Evolutionary conservation across 2,797 vertebrate species (phyloP), one percentile per base, ranked within the genome.

Genomic region (Menidia menidia): DNA sequence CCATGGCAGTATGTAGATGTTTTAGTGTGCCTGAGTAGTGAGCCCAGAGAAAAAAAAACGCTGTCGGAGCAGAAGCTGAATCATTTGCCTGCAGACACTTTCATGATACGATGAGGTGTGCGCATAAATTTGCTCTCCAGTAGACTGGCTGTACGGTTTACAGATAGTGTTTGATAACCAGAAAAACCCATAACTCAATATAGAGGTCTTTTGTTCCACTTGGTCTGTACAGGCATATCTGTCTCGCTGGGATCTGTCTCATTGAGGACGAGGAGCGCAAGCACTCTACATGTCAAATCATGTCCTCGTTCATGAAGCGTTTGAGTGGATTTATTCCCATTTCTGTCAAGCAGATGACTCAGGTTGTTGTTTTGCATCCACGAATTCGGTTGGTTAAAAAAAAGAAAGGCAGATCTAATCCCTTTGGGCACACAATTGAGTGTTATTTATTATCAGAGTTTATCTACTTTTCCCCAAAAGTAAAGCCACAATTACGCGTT

Each of bases 11-110:
- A 25, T 83, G 80, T 79, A 55, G 73, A 66, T 76, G 50, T 78
- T 75, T 80, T 69, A 16, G 39, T 45, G 48, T 73, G 48, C 72
- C 62, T 71, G 72, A 81, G 78, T 50, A 53, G 31, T 56, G 51
- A 59, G 70, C 76, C 85, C 61, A 33, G 59, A 78, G 77, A 79
- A 86, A 87, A 78, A 75, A 79, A 86, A 87, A 70, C 66, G 86
- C 83, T 85, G 85, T 86, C 87, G 84, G 83, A 83, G 90, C 88
- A 87, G 71, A 78, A 85, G 66, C 68, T 35, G 75, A 80, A 80
- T 87, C 78, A 91, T 85, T 84, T 86, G 80, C 83, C 86, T 67
- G 50, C 60, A 85, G 76, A 84, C 55, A 64, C 73, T 73, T 85
- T 83, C 67, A 75, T 64, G 77, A 85, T 80, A 60, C 47, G 12